Percentiles rank a stretch among this genome's conserved stretches.
Evolutionary conservation across 1,140 invertebrate genomes (phyloP).

Genomic region (Lasaia peninsularis): DNA sequence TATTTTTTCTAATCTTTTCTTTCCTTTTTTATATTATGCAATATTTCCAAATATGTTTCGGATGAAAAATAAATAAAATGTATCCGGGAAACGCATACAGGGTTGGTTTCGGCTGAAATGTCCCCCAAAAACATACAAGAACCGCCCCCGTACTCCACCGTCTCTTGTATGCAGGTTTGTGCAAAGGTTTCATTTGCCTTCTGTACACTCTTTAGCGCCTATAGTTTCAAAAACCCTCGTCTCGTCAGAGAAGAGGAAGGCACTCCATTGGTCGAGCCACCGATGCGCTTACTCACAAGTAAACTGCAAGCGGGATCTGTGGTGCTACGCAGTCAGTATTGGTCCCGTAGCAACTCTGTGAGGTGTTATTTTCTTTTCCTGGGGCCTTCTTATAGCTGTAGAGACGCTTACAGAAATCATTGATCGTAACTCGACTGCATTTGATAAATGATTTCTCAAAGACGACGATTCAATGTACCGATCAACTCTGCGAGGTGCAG

Average conservation of each 20-base stretch:
- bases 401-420: not conserved
- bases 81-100: slow-evolving; percentile 25
- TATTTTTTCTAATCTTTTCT: no score
- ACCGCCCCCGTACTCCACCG: not conserved
- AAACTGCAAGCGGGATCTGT: not conserved
- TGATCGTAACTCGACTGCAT: not conserved
- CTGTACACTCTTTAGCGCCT: not conserved
- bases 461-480: not conserved
- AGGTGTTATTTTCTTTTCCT: not conserved
- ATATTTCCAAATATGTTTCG: no score
- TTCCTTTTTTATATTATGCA: no score
- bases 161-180: not conserved
- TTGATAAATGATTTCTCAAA: not conserved
- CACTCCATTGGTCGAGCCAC: not conserved
- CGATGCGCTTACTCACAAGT: not conserved
- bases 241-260: not conserved
- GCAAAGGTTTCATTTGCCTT: not conserved
- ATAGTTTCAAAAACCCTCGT: not conserved
- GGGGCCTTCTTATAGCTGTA: not conserved
- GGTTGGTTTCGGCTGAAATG: slow-evolving; percentile 23
- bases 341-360: not conserved
- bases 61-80: no score
- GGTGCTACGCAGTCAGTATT: not conserved
- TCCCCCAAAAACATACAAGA: slow-evolving; percentile 20
- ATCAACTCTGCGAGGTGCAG: not conserved